Evolutionary conservation across 2,888 invertebrate species (phyloP), one percentile per base, ranked within the genome.

Genomic region (Drosophila bunnanda): DNA sequence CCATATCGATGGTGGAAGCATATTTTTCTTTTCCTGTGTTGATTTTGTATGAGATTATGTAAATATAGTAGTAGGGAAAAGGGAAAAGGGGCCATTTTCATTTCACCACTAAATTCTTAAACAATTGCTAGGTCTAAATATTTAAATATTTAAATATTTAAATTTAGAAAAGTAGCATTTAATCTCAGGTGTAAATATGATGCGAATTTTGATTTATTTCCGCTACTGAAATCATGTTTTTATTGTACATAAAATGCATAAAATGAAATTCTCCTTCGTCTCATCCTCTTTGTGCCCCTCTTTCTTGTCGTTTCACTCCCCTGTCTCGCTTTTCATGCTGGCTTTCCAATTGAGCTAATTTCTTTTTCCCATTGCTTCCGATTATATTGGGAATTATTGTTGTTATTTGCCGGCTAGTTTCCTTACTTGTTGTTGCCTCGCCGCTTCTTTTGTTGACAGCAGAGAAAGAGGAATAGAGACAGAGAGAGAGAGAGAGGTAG

Each of bases 291-390:
- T 36, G 12, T 15, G 57, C 48, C 48, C 34, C 62, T 61, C 70
- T 56, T 54, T 61, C 44, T 38, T 36, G 20, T 15, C 32, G 20
- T 38, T 38, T 60, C 56, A 43, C 44, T 20, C 64, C 44, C 32
- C 28, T 50, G 54, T 36, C 15, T 28, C 48, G 43, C 73, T 71
- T 50, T 64, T 50, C 71, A 53, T 60, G 75, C 75, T 59, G 78
- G 78, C 75, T 86, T 78, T 80, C 76, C 87, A 83, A 83, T 87
- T 84, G 83, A 83, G 83, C 81, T 87, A 84, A 84, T 84, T 87
- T 87, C 75, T 75, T 75, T 54, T 83, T 83, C 70, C 71, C 82
- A 84, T 83, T 84, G 81, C 84, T 87, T 83, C 83, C 83, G 83
- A 77, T 83, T 83, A 79, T 78, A 71, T 61, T 56, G 52, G 62